These are phyloP conservation scores for Halichoerus grypus DNA, from an alignment of 2,113 vertebrate species.

Conservation along the genomic window DNA sequence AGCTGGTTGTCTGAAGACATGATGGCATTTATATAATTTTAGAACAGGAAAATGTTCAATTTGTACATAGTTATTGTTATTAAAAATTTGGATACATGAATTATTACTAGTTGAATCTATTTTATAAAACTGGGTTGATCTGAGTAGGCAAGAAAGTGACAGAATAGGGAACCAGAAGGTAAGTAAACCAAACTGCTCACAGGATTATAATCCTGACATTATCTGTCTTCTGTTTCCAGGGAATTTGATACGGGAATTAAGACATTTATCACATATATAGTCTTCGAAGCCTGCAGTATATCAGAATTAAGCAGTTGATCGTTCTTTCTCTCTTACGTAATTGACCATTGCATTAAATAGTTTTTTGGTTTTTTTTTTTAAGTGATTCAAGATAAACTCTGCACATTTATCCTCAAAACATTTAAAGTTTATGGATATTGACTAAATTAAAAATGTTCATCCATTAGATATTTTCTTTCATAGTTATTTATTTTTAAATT, in stretches of 20 bases:
- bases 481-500: background rate
- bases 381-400: background rate
- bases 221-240: background rate
- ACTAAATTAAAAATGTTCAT: constrained; percentile 19
- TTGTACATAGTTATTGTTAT: constrained; percentile 11
- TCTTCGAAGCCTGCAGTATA: constrained; percentile 35
- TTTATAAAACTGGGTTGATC: background rate
- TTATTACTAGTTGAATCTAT: constrained; percentile 54
- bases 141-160: background rate
- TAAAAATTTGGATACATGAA: constrained; percentile 38
- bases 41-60: background rate
- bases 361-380: constrained; percentile 32
- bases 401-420: background rate
- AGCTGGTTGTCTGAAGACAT: background rate
- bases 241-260: constrained; percentile 26
- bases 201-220: background rate
- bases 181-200: background rate
- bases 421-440: constrained; percentile 10
- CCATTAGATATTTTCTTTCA: background rate
- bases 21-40: constrained; percentile 24
- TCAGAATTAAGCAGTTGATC: constrained; percentile 25
- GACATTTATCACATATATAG: background rate
- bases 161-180: background rate
- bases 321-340: background rate
- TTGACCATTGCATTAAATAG: constrained; percentile 31